Base-by-base conservation (phyloP, 2,797 vertebrate genomes). In the Picus viridis region DNA sequence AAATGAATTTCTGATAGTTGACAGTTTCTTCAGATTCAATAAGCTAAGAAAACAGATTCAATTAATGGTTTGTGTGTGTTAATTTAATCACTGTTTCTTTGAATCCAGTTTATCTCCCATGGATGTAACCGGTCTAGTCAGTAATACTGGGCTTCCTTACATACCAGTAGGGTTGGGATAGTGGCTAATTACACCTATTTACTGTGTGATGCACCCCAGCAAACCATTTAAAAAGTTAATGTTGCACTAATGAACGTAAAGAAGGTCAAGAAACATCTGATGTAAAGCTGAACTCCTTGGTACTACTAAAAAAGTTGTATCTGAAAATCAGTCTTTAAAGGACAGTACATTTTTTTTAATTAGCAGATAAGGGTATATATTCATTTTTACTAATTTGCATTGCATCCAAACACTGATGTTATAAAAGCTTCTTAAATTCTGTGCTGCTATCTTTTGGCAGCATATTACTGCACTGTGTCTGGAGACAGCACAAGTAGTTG, bases 21-120 rank as follows among this genome's bases (percentile, higher is more conserved):
- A 29, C 58, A 72, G 27, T 83, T 92, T 75, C 69, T 90, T 89
- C 56, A 53, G 34, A 82, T 58, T 82, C 62, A 69, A 32, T 54
- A 41, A 83, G 45, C 34, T 83, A 69, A 69, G 65, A 65, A 83
- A 77, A 43, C 32, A 93, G 49, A 82, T 77, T 29, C n/a, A 72
- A 69, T 69, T 72, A 67, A 24, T 62, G 30, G 12, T 85, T 29
- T 85, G 79, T 75, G 6, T 80, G 24, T 83, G 65, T 90, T 87
- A 82, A 65, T 84, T 85, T 89, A 89, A 73, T 90, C 47, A 45
- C 34, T 54, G 22, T 72, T 83, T 93, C 75, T 85, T 83, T 81
- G 36, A 87, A 83, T 89, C 36, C 59, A 67, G n/a, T 0, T 95
- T 85, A 43, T 83, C 32, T 90, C 43, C 47, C 11, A 3, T 51